Percentiles rank a stretch among this genome's conserved stretches.
These are phyloP conservation scores for Agriotes lineatus DNA, from an alignment of 2,888 invertebrate genomes.

Conservation along the genomic window DNA sequence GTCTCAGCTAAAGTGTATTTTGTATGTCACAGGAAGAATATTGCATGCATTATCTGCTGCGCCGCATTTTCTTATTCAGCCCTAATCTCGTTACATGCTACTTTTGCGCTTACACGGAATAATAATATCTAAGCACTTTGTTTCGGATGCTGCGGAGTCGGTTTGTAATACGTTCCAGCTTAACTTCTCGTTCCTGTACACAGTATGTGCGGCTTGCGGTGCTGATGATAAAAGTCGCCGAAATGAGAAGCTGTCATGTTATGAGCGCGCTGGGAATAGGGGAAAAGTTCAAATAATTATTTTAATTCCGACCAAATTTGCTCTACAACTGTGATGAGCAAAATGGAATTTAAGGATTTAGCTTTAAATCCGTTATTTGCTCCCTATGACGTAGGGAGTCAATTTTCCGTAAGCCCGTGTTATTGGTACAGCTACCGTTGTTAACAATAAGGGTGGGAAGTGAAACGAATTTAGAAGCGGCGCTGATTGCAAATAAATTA, in stretches of 20 bases:
- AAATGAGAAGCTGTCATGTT: constrained; percentile 23
- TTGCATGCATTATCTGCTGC: constrained; percentile 32
- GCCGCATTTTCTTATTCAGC: constrained; percentile 31
- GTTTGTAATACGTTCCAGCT: neutral
- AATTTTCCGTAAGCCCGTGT: neutral
- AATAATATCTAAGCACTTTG: constrained; percentile 23
- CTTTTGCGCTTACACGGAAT: constrained; percentile 25
- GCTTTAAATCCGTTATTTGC: constrained; percentile 1
- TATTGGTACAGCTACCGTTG: neutral
- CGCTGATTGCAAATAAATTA: constrained; percentile 3
- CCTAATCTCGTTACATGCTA: constrained; percentile 29
- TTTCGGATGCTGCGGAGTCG: constrained; percentile 4
- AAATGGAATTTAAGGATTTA: constrained; percentile 12
- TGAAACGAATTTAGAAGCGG: neutral
- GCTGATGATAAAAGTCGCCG: constrained; percentile 15
- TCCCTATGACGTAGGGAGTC: neutral
- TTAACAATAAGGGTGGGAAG: neutral
- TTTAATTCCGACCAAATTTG: constrained; percentile 17
- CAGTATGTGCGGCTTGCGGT: constrained; percentile 6
- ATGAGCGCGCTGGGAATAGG: neutral
- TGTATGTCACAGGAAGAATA: constrained; percentile 32
- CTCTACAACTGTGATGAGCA: constrained; percentile 10
- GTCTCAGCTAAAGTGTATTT: constrained; percentile 35
- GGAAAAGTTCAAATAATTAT: constrained; percentile 22
- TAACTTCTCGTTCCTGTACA: constrained; percentile 6